phyloP scores from a whole-genome alignment of 2,113 vertebrate species.

The Rhabdornis inornatus region DNA sequence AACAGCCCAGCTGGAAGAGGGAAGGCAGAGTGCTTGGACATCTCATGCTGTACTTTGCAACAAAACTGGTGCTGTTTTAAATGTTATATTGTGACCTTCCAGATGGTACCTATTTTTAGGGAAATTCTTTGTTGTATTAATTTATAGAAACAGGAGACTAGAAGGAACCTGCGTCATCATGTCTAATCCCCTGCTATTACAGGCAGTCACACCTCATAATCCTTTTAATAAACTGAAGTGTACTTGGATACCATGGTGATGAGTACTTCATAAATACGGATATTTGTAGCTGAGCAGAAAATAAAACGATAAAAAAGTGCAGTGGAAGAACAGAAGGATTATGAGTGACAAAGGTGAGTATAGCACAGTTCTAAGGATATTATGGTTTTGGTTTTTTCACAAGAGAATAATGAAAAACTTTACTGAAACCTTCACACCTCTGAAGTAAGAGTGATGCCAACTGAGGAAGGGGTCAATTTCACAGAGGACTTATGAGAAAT shows the following conservation, averaged over 20 bases:
- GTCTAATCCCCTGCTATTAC: not conserved
- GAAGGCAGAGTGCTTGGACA: not conserved
- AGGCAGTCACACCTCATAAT: not conserved
- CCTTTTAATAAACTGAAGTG: constrained; percentile 36
- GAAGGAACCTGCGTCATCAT: not conserved
- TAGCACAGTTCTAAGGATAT: not conserved
- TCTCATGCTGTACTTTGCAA: not conserved
- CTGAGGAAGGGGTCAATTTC: not conserved
- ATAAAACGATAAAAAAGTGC: not conserved
- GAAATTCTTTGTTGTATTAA: not conserved
- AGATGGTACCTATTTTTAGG: not conserved
- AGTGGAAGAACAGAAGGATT: not conserved
- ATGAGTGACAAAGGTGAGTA: not conserved
- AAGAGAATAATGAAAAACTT: not conserved
- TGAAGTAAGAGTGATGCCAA: not conserved
- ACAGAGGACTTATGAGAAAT: not conserved
- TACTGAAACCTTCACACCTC: not conserved
- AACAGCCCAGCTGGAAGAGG: not conserved
- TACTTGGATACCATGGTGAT: constrained; percentile 21
- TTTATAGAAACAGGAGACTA: not conserved
- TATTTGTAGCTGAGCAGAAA: not conserved
- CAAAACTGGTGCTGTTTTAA: not conserved
- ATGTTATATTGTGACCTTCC: not conserved
- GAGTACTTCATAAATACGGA: constrained; percentile 15
- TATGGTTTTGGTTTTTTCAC: not conserved